A percentile compares a stretch with the other conserved stretches of the same genome.
These are phyloP conservation scores for Chloebia gouldiae DNA, from an alignment of 2,113 vertebrate genomes.

Conservation along the genomic window DNA sequence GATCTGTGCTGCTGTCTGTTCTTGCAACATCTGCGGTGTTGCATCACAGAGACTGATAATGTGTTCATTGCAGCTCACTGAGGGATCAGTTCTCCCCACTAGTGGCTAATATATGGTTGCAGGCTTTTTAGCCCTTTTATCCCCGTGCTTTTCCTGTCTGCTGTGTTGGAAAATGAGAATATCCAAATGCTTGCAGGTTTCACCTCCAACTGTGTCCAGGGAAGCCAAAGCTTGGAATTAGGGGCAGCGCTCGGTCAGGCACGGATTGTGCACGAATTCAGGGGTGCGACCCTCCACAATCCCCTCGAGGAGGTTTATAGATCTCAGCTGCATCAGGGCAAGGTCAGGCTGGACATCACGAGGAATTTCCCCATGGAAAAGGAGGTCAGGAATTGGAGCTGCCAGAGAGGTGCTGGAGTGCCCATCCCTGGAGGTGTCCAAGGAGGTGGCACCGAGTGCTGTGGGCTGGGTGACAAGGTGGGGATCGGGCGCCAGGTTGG, in stretches of 20 bases:
- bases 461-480: neutral
- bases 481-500: neutral
- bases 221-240: rapidly evolving
- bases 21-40: rapidly evolving
- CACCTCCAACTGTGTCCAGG: rapidly evolving
- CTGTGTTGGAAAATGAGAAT: slow-evolving; percentile 88
- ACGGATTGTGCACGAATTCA: rapidly evolving
- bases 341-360: rapidly evolving
- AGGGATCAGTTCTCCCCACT: neutral
- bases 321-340: neutral
- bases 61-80: neutral
- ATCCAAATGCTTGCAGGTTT: slow-evolving; percentile 85
- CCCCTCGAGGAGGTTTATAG: rapidly evolving
- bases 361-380: neutral
- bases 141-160: slow-evolving; percentile 66
- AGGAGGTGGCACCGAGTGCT: rapidly evolving
- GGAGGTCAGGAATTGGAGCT: rapidly evolving
- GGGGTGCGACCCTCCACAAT: neutral
- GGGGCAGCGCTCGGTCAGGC: too few relatives aligned
- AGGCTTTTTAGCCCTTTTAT: neutral
- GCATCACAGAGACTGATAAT: rapidly evolving
- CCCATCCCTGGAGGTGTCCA: neutral
- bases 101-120: rapidly evolving
- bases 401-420: neutral
- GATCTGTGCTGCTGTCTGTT: neutral